These are phyloP conservation scores for Hycleus phaleratus DNA, from an alignment of 1,140 invertebrate genomes.

Conservation along the genomic window DNA sequence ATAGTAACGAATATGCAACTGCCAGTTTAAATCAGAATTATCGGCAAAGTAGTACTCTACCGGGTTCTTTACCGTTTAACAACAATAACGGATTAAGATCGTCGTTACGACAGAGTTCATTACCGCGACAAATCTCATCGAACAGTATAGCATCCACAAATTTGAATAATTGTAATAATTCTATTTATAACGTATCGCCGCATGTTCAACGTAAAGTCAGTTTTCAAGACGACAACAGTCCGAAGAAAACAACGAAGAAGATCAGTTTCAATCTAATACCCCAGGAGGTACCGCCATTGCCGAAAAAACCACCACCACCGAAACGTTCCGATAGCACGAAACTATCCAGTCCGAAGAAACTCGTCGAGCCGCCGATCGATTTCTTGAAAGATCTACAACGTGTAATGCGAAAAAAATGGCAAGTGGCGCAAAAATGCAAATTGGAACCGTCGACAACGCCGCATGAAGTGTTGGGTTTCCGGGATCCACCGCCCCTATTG, in stretches of 20 bases:
- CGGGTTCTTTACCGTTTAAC: constrained; percentile 23
- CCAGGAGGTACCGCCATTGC: constrained; percentile 44
- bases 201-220: constrained; percentile 45
- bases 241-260: constrained; percentile 46
- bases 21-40: constrained; percentile 7
- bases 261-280: constrained; percentile 48
- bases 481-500: constrained; percentile 60
- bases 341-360: constrained; percentile 64
- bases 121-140: constrained; percentile 34
- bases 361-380: constrained; percentile 69
- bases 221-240: constrained; percentile 45
- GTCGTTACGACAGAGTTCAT: constrained; percentile 32
- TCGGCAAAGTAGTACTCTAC: constrained; percentile 27
- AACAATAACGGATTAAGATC: constrained; percentile 35
- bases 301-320: constrained; percentile 56
- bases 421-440: constrained; percentile 86
- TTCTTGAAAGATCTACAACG: constrained; percentile 82
- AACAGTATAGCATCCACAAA: constrained; percentile 33
- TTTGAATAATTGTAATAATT: constrained; percentile 23
- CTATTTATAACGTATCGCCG: constrained; percentile 39
- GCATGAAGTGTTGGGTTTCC: constrained; percentile 83
- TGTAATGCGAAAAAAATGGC: constrained; percentile 91
- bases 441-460: constrained; percentile 75
- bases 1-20: constrained; percentile 23
- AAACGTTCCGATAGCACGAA: constrained; percentile 64